Evolutionary conservation across 1,140 invertebrate species (phyloP), one percentile per base, ranked within the genome.

Genomic region (Hyles euphorbiae): DNA sequence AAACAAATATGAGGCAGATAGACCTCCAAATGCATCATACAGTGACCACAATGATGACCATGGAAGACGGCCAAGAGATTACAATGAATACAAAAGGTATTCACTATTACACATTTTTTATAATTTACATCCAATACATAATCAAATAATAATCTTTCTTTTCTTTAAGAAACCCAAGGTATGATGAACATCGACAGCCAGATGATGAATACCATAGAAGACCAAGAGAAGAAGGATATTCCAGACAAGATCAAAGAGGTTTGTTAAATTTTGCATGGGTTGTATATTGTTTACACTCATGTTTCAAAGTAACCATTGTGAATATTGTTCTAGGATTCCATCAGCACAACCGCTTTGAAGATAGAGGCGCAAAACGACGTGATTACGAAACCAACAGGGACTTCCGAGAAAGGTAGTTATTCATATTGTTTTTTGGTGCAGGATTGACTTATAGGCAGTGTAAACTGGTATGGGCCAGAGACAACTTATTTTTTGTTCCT

Each of bases 21-120:
- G 65, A 67, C 76, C 63, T 33, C 73, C 78, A 69, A 70, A 59
- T 53, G 56, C 67, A 51, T 70, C 75, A 43, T 81, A 73, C 56
- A 58, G 61, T 64, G 60, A 63, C 53, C 10, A 65, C 43, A 68
- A 65, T 72, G 66, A 76, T 46, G 75, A 78, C 52, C 70, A 74
- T 64, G 64, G 45, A 61, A 70, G 72, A 51, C 73, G 76, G 54
- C 75, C 63, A 56, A 79, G 63, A 60, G 73, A 78, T 43, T 82
- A 74, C 76, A 74, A 77, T 61, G 75, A 82, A 49, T 78, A 72
- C 60, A 82, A 78, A 74, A 83, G 76, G 81, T 84, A 74, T 44
- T 46, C 36, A 40, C 52, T 57, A 34, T 12, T 34, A 10, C 55
- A 40, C 2, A 40, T 10, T 53, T 58, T 45, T 34, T 8, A 33